These are phyloP conservation scores for Lagodon rhomboides DNA, from an alignment of 2,797 vertebrate genomes.

Conservation along the genomic window DNA sequence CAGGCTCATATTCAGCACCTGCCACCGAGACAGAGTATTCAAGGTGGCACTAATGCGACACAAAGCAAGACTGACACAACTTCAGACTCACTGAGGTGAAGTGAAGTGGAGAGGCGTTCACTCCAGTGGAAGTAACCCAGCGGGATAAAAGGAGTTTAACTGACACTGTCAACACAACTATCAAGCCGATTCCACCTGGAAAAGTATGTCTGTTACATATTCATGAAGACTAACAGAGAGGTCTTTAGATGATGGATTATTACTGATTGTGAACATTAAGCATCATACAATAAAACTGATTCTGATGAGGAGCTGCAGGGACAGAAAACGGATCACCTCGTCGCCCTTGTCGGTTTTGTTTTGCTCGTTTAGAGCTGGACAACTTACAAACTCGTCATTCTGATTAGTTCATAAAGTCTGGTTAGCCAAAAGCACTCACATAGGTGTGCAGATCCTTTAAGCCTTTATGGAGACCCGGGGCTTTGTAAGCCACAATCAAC, in stretches of 20 bases:
- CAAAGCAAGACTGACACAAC: slow-evolving; percentile 12
- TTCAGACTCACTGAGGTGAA: slow-evolving; percentile 22
- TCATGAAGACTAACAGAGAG: background rate
- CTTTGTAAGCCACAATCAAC: slow-evolving; percentile 8
- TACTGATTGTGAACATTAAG: background rate
- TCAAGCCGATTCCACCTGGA: background rate
- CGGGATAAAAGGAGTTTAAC: slow-evolving; percentile 19
- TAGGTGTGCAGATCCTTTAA: background rate
- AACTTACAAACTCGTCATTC: background rate
- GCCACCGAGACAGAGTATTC: background rate
- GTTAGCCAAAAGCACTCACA: background rate
- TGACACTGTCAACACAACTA: background rate
- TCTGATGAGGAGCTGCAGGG: background rate
- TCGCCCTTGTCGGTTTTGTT: background rate
- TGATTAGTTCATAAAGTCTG: background rate
- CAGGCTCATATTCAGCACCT: slow-evolving; percentile 7
- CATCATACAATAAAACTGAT: background rate
- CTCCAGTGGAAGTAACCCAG: slow-evolving; percentile 14
- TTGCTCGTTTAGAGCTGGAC: background rate
- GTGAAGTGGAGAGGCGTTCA: background rate
- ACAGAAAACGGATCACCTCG: background rate
- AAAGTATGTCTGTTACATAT: background rate
- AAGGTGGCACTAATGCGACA: slow-evolving; percentile 7
- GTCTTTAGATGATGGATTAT: background rate
- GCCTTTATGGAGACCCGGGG: background rate